A percentile compares a stretch with the other conserved stretches of the same genome.
phyloP scores from a whole-genome alignment of 2,113 vertebrate genomes.

The Takifugu bimaculatus region DNA sequence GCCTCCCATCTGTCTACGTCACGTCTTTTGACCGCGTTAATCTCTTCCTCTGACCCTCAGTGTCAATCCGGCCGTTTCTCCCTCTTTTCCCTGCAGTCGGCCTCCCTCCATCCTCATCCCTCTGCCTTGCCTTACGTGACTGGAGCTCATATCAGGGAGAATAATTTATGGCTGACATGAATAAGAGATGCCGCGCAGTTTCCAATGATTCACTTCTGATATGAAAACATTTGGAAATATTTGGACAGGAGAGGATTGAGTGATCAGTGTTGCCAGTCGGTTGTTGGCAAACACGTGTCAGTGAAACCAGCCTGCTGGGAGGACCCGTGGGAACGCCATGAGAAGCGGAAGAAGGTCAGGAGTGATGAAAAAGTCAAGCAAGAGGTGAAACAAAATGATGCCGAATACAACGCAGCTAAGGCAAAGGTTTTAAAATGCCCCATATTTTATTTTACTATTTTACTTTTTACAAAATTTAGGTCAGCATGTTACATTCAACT shows the following conservation, averaged over 20 bases:
- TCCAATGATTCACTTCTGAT: slow-evolving; percentile 71
- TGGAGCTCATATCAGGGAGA: slow-evolving; percentile 76
- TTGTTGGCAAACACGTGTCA: slow-evolving; percentile 72
- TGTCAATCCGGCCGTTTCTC: slow-evolving; percentile 15
- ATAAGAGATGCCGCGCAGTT: slow-evolving; percentile 75
- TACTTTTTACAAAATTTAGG: too few relatives aligned
- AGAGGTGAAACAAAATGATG: not conserved
- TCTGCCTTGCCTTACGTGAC: slow-evolving; percentile 75
- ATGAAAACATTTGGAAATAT: slow-evolving; percentile 76
- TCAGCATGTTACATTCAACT: too few relatives aligned
- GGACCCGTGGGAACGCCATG: slow-evolving; percentile 34
- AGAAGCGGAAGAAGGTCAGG: not conserved
- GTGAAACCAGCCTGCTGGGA: slow-evolving; percentile 55
- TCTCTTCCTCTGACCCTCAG: slow-evolving; percentile 24
- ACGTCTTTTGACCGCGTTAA: slow-evolving; percentile 8
- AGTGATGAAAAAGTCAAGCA: not conserved
- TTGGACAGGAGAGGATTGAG: slow-evolving; percentile 70
- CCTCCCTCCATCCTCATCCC: slow-evolving; percentile 30
- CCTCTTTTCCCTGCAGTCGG: slow-evolving; percentile 24
- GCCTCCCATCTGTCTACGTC: slow-evolving; percentile 7
- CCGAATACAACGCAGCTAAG: not conserved
- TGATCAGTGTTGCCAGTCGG: slow-evolving; percentile 67
- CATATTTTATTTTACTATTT: too few relatives aligned
- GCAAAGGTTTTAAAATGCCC: not conserved
- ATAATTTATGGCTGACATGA: slow-evolving; percentile 76